Evolutionary conservation across 2,888 invertebrate species (phyloP).

Genomic region (Cephonodes hylas): DNA sequence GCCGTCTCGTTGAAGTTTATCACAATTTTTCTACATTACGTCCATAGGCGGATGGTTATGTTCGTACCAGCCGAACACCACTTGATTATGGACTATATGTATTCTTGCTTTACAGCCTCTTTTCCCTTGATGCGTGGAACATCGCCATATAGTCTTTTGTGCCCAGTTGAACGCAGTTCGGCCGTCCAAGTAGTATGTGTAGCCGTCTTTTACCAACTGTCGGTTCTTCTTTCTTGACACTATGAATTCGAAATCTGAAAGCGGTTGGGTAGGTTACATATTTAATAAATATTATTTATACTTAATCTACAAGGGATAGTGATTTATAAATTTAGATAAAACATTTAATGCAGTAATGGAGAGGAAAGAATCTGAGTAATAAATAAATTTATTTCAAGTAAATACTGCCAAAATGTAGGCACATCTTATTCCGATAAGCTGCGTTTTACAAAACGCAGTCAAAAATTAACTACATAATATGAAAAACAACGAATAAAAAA

Average conservation of each 20-base stretch:
- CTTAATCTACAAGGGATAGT: background rate
- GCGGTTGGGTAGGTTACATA: background rate
- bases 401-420: background rate
- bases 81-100: constrained; percentile 19
- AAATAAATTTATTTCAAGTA: background rate
- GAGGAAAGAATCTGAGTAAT: background rate
- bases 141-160: constrained; percentile 26
- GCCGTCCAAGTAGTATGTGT: constrained; percentile 7
- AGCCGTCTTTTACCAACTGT: background rate
- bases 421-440: background rate
- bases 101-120: constrained; percentile 20
- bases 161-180: background rate
- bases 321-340: background rate
- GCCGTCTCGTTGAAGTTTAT: background rate
- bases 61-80: constrained; percentile 21
- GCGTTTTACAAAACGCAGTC: too few species aligned
- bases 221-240: constrained; percentile 1
- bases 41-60: constrained; percentile 19
- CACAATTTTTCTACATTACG: background rate
- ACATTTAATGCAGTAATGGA: background rate
- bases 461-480: too few species aligned
- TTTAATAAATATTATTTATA: background rate
- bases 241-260: constrained; percentile 5
- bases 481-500: too few species aligned
- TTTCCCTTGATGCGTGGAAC: constrained; percentile 24